These are phyloP conservation scores for Pilophorus perplexus DNA, from an alignment of 2,888 invertebrate genomes.

Conservation along the genomic window DNA sequence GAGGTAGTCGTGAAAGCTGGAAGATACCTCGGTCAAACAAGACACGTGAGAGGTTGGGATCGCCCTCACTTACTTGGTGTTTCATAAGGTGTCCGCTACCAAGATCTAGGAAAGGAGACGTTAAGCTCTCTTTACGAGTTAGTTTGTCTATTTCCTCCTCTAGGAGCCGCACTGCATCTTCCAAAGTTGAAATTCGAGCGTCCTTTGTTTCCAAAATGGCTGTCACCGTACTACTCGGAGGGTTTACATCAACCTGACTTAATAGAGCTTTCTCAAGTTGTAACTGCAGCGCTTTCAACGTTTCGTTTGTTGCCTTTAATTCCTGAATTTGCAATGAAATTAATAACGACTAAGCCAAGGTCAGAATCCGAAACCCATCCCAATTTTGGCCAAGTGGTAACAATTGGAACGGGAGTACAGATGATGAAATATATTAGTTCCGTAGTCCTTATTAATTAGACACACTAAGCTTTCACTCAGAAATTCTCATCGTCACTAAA, in stretches of 20 bases:
- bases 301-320: slow-evolving; percentile 80
- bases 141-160: slow-evolving; percentile 67
- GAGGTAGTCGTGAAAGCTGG: neutral
- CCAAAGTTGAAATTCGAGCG: slow-evolving; percentile 80
- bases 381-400: slow-evolving; percentile 19
- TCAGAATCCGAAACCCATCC: slow-evolving; percentile 1
- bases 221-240: slow-evolving; percentile 66
- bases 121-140: slow-evolving; percentile 51
- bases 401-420: too few species aligned
- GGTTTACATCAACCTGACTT: slow-evolving; percentile 62
- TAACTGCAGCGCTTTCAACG: slow-evolving; percentile 75
- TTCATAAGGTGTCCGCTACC: slow-evolving; percentile 53
- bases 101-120: slow-evolving; percentile 56
- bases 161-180: slow-evolving; percentile 76
- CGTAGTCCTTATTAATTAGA: too few species aligned
- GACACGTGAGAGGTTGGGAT: slow-evolving; percentile 16
- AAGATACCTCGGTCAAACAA: slow-evolving; percentile 20
- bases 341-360: too few species aligned
- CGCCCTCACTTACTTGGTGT: slow-evolving; percentile 70
- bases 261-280: slow-evolving; percentile 70
- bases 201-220: slow-evolving; percentile 83
- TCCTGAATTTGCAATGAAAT: slow-evolving; percentile 59
- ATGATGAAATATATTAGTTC: too few species aligned
- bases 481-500: too few species aligned
- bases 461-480: too few species aligned